Conservation (phyloP, 1,140 invertebrate genomes). For the Lepeophtheirus salmonis region DNA sequence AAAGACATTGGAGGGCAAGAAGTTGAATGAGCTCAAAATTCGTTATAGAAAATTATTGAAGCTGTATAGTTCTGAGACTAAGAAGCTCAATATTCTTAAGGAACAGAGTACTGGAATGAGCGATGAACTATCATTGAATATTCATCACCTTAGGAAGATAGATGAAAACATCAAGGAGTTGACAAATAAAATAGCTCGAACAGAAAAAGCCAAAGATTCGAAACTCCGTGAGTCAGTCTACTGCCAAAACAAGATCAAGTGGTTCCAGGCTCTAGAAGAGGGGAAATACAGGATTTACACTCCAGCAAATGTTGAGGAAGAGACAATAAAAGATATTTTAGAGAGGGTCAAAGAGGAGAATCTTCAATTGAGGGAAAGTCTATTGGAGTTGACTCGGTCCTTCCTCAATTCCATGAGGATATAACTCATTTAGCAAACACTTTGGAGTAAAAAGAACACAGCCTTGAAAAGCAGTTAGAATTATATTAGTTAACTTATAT, state of each 20-base stretch:
- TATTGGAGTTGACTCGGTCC: no score
- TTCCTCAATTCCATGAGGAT: no score
- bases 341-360: no score
- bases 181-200: background rate
- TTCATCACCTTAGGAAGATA: background rate
- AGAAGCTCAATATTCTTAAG: background rate
- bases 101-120: background rate
- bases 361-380: no score
- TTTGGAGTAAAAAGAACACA: no score
- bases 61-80: background rate
- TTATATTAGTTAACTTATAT: no score
- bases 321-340: background rate
- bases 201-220: background rate
- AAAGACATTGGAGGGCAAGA: background rate
- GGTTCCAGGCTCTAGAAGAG: background rate
- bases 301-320: background rate
- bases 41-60: background rate
- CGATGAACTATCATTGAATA: background rate
- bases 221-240: background rate
- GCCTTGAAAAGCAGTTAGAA: no score
- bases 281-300: background rate
- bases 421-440: no score
- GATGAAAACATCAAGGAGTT: background rate
- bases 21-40: background rate
- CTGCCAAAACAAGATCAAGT: background rate